Evolutionary conservation across 2,888 invertebrate species (phyloP).

Genomic region (Drosophila tanythrix): DNA sequence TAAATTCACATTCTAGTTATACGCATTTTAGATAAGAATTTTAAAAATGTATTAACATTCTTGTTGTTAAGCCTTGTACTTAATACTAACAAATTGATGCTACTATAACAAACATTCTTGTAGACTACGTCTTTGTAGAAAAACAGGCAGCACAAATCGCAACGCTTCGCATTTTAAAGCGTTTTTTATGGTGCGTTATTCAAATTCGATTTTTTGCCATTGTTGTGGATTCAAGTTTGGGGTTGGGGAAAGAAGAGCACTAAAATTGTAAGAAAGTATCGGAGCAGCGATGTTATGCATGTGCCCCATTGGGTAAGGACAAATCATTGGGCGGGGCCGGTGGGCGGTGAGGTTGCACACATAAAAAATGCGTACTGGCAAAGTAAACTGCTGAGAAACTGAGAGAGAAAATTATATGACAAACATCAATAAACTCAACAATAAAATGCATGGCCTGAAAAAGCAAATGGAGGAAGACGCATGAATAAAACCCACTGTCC

Average conservation of each 20-base stretch:
- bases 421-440: conserved; percentile 73
- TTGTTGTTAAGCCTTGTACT: neutral
- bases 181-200: conserved; percentile 56
- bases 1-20: neutral
- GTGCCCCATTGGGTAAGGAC: conserved; percentile 45
- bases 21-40: neutral
- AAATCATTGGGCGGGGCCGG: neutral
- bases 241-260: conserved; percentile 2
- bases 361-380: conserved; percentile 28
- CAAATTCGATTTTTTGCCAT: conserved; percentile 57
- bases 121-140: conserved; percentile 23
- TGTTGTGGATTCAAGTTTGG: conserved; percentile 6
- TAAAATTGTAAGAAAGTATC: conserved; percentile 55
- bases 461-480: conserved; percentile 21
- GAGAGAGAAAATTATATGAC: conserved; percentile 48
- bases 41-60: too few relatives aligned
- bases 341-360: neutral
- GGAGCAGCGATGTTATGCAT: conserved; percentile 44
- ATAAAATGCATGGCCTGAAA: conserved; percentile 56
- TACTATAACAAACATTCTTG: conserved; percentile 2
- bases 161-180: conserved; percentile 29
- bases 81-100: neutral
- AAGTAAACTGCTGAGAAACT: conserved; percentile 17
- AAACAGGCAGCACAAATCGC: conserved; percentile 31
- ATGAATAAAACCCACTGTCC: conserved; percentile 57